phyloP scores from a whole-genome alignment of 35 echinoderm and acorn worm genomes.

The Nesometra sesokonis region DNA sequence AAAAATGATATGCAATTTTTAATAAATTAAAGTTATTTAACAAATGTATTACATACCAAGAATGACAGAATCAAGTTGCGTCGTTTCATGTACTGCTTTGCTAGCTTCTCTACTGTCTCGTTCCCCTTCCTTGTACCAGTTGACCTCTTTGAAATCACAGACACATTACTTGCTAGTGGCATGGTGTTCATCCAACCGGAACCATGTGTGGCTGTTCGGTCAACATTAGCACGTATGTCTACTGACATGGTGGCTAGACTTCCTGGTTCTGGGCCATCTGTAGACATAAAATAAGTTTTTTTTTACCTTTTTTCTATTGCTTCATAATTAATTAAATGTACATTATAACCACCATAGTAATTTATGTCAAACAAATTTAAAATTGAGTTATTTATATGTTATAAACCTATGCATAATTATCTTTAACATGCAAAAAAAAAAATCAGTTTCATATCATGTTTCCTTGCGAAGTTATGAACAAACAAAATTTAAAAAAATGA shows the following conservation, averaged over 20 bases:
- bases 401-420: no score
- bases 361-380: no score
- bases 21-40: not conserved
- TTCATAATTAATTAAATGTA: not conserved
- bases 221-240: constrained; percentile 57
- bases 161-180: constrained; percentile 43
- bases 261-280: constrained; percentile 37
- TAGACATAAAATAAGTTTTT: not conserved
- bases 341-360: no score
- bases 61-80: constrained; percentile 70
- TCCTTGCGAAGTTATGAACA: no score
- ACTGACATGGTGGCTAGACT: constrained; percentile 28
- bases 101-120: constrained; percentile 45
- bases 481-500: no score
- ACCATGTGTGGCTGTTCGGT: constrained; percentile 30
- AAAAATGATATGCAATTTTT: no score
- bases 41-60: constrained; percentile 41
- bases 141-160: constrained; percentile 70
- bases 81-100: constrained; percentile 76
- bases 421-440: no score
- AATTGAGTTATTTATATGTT: no score
- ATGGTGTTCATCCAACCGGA: constrained; percentile 88
- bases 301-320: no score
- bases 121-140: constrained; percentile 77
- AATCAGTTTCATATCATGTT: no score